phyloP scores from a whole-genome alignment of 2,113 vertebrate species.

The Pedionomus torquatus region DNA sequence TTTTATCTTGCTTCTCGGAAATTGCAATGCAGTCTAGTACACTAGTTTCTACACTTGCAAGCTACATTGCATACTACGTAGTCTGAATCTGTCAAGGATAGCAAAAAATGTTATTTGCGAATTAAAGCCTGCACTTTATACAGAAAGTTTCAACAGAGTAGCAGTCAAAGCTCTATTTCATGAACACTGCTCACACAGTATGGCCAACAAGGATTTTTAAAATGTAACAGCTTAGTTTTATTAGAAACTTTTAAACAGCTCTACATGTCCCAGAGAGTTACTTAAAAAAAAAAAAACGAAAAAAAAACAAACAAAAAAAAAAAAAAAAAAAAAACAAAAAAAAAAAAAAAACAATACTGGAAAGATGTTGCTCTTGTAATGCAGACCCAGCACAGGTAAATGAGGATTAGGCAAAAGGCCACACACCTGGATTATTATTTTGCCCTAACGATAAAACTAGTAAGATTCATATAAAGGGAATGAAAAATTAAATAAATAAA shows the following conservation, averaged over 20 bases:
- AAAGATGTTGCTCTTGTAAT: not conserved
- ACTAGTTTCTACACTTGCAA: not conserved
- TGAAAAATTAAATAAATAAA: not conserved
- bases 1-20: not conserved
- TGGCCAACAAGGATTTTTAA: not conserved
- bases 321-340: too few relatives aligned
- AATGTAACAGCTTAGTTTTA: not conserved
- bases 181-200: not conserved
- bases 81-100: not conserved
- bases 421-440: not conserved
- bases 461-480: not conserved
- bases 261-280: not conserved
- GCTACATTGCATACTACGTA: rapidly evolving
- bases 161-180: not conserved
- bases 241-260: not conserved
- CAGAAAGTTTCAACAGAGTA: not conserved
- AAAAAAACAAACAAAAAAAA: too few relatives aligned
- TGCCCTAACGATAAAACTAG: not conserved
- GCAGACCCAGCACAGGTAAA: not conserved
- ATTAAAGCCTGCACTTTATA: not conserved
- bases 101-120: not conserved
- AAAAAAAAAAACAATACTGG: not conserved
- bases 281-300: not conserved
- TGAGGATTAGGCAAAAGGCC: not conserved
- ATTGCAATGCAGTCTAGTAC: not conserved